These are phyloP conservation scores for Loriculus beryllinus DNA, from an alignment of 2,797 vertebrate genomes.

Conservation along the genomic window DNA sequence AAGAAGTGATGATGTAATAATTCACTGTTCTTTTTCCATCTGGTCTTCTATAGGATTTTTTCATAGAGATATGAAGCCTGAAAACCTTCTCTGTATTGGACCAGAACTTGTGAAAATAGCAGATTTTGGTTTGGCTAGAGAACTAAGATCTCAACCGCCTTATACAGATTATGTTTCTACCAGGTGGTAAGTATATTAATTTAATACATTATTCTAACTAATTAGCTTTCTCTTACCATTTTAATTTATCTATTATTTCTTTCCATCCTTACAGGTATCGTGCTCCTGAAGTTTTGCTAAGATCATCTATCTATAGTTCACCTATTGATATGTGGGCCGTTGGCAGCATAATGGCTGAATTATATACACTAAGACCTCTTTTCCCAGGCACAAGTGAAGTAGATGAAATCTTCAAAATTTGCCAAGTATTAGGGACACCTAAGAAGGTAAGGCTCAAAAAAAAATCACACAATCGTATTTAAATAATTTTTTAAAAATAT, in stretches of 20 bases:
- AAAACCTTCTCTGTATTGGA: constrained; percentile 96
- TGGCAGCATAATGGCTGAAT: constrained; percentile 97
- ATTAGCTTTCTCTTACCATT: background rate
- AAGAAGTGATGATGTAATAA: background rate
- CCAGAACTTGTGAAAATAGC: constrained; percentile 98
- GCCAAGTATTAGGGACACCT: constrained; percentile 95
- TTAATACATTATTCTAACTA: background rate
- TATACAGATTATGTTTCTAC: constrained; percentile 99
- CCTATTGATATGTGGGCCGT: constrained; percentile 97
- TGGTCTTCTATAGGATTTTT: constrained; percentile 85
- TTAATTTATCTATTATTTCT: background rate
- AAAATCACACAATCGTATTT: background rate
- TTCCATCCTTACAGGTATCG: constrained; percentile 83
- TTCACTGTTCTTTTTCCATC: background rate
- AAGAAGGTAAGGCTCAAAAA: constrained; percentile 84
- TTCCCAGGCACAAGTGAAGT: constrained; percentile 97
- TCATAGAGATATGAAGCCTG: constrained; percentile 98
- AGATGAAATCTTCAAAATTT: constrained; percentile 98
- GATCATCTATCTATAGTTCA: constrained; percentile 91
- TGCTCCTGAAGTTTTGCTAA: constrained; percentile 92
- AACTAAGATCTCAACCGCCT: constrained; percentile 94
- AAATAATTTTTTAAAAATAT: background rate
- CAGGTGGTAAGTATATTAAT: constrained; percentile 83
- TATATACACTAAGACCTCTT: constrained; percentile 93
- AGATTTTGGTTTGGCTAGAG: constrained; percentile 96